A percentile compares a stretch with the other conserved stretches of the same genome.
These are phyloP conservation scores for Clarias batrachus DNA, from an alignment of 2,113 vertebrate species.

Conservation along the genomic window DNA sequence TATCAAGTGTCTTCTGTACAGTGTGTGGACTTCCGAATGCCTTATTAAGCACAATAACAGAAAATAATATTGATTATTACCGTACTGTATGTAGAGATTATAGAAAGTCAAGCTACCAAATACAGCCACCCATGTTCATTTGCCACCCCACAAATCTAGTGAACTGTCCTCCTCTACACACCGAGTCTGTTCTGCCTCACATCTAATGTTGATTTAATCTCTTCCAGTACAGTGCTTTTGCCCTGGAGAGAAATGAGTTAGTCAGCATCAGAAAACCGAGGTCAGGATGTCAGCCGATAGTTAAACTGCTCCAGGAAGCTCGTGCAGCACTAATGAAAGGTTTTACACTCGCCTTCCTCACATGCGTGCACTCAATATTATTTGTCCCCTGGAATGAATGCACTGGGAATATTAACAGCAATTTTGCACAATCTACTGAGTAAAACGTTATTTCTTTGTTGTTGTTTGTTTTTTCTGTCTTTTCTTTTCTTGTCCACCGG, in stretches of 20 bases:
- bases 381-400: conserved; percentile 40
- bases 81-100: neutral
- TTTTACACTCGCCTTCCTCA: conserved; percentile 42
- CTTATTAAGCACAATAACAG: neutral
- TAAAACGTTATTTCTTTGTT: conserved; percentile 40
- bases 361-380: conserved; percentile 28
- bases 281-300: conserved; percentile 41
- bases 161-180: conserved; percentile 4
- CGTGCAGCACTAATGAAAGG: conserved; percentile 48
- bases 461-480: no score
- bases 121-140: neutral
- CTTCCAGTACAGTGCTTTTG: conserved; percentile 17
- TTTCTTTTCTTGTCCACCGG: no score
- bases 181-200: conserved; percentile 16
- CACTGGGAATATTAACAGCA: conserved; percentile 45
- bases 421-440: conserved; percentile 52
- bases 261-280: conserved; percentile 48
- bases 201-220: conserved; percentile 43
- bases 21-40: neutral
- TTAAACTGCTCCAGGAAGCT: conserved; percentile 46
- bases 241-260: conserved; percentile 38
- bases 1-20: neutral
- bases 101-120: neutral
- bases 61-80: neutral
- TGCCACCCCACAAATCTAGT: conserved; percentile 26